Percentiles rank a stretch among this genome's conserved stretches.
These are phyloP conservation scores for Andrena camellia DNA, from an alignment of 2,888 invertebrate genomes.

Conservation along the genomic window DNA sequence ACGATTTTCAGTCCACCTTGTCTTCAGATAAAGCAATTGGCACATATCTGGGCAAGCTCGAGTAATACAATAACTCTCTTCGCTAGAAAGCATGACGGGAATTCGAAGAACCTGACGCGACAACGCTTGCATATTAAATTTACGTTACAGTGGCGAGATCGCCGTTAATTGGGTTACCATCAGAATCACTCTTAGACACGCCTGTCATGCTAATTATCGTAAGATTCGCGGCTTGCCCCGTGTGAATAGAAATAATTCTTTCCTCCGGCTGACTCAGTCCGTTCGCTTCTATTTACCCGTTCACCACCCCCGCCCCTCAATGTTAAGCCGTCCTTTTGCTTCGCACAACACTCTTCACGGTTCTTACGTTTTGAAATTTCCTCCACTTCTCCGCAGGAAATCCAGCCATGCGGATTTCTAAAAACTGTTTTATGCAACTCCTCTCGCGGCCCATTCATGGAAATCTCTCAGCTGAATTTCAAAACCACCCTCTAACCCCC, in stretches of 20 bases:
- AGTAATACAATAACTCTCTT: constrained; percentile 52
- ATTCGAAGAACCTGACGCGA: constrained; percentile 57
- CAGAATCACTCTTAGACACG: constrained; percentile 53
- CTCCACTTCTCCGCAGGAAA: background rate
- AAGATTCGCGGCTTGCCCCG: constrained; percentile 34
- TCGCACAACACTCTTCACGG: background rate
- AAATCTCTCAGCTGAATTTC: constrained; percentile 1
- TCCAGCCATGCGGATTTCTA: background rate
- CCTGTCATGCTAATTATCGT: constrained; percentile 54
- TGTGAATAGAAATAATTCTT: constrained; percentile 39
- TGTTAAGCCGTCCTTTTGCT: background rate
- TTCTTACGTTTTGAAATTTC: background rate
- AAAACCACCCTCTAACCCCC: constrained; percentile 2
- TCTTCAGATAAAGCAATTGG: constrained; percentile 49
- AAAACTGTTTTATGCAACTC: constrained; percentile 1
- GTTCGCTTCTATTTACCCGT: background rate
- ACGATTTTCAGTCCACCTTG: constrained; percentile 17
- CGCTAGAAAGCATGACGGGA: constrained; percentile 54
- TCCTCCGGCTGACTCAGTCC: background rate
- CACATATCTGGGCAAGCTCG: constrained; percentile 49
- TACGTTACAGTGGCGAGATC: constrained; percentile 57
- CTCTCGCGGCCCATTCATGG: background rate
- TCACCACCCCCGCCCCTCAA: background rate
- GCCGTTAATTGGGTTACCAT: constrained; percentile 54
- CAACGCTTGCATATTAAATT: constrained; percentile 56